A percentile compares a stretch with the other conserved stretches of the same genome.
These are phyloP conservation scores for Amia ocellicauda DNA, from an alignment of 2,113 vertebrate species.

Conservation along the genomic window DNA sequence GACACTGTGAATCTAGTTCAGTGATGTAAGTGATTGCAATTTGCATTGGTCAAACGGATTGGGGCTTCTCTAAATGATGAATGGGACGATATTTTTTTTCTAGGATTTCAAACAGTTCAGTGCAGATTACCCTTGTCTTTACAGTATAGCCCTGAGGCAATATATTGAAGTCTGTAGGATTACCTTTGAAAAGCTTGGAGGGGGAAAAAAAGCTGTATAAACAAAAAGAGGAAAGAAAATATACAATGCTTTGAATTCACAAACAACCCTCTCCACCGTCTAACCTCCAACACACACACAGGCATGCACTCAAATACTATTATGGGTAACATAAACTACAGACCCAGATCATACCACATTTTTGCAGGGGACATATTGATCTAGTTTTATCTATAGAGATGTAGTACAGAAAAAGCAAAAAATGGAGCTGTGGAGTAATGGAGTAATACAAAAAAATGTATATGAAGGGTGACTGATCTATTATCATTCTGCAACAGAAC, in stretches of 20 bases:
- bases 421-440: too few species aligned
- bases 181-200: background rate
- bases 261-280: too few species aligned
- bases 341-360: too few species aligned
- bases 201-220: background rate
- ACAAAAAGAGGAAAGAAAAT: background rate
- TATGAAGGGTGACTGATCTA: slow-evolving; percentile 38
- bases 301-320: too few species aligned
- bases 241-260: too few species aligned
- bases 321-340: too few species aligned
- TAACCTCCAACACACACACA: too few species aligned
- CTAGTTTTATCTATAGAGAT: background rate
- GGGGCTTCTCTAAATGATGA: background rate
- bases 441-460: slow-evolving; percentile 10
- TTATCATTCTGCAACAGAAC: slow-evolving; percentile 34
- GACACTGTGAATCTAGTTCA: background rate
- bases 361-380: too few species aligned
- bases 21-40: background rate
- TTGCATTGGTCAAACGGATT: too few species aligned
- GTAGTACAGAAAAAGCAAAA: background rate
- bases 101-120: background rate
- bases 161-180: background rate
- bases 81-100: too few species aligned
- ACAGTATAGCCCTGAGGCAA: background rate
- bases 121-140: background rate